Evolutionary conservation across 2,888 invertebrate genomes (phyloP).

Genomic region (Drosophila infuscata): DNA sequence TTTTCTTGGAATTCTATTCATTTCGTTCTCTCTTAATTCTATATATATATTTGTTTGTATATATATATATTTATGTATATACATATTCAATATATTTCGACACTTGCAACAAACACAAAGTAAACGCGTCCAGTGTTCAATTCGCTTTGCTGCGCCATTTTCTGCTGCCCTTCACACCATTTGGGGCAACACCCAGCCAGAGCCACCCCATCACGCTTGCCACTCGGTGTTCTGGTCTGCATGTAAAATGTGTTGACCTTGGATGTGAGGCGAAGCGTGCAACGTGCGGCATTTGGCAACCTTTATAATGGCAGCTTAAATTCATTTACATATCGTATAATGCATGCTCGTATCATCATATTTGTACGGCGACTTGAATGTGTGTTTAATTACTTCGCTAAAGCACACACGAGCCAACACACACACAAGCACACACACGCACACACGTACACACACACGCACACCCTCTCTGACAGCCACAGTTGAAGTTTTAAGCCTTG

Average conservation of each 20-base stretch:
- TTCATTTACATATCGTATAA: conserved; percentile 67
- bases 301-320: conserved; percentile 64
- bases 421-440: conserved; percentile 20
- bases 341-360: conserved; percentile 58
- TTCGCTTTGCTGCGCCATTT: conserved; percentile 28
- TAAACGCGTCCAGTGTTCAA: background rate
- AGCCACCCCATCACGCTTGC: background rate
- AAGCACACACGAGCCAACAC: conserved; percentile 34
- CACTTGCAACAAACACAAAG: conserved; percentile 17
- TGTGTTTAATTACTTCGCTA: conserved; percentile 64
- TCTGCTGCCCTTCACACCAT: conserved; percentile 41
- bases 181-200: background rate
- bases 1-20: conserved; percentile 3
- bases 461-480: conserved; percentile 2
- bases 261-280: conserved; percentile 25
- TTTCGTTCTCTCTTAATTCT: background rate
- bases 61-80: background rate
- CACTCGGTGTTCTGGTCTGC: background rate
- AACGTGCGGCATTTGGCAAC: conserved; percentile 45
- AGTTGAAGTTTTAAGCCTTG: conserved; percentile 48
- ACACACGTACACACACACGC: conserved; percentile 13
- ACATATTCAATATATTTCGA: conserved; percentile 16
- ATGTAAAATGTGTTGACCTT: conserved; percentile 43
- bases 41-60: background rate
- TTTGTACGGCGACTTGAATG: conserved; percentile 64